Conservation (phyloP, 2,113 vertebrate species). For the Tragelaphus buxtoni region DNA sequence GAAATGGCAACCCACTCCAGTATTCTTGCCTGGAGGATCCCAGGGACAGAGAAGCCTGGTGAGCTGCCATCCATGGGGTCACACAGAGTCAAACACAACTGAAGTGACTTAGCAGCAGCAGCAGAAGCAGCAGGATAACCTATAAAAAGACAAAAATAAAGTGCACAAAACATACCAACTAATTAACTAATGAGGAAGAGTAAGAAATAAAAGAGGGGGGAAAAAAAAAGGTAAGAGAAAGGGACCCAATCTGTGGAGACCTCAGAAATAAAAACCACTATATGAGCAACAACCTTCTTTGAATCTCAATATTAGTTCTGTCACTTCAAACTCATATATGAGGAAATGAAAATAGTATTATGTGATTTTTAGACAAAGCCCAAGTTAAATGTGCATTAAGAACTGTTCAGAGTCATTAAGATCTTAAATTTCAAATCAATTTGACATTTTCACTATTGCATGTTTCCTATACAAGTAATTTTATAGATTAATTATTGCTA, state of each 20-base stretch:
- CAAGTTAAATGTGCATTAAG: background rate
- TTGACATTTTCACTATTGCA: background rate
- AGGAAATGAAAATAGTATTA: background rate
- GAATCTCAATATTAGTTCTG: background rate
- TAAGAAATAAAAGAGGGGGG: background rate
- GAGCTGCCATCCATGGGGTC: background rate
- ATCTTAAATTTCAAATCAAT: background rate
- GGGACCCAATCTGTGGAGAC: background rate
- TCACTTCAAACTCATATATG: background rate
- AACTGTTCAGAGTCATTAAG: background rate
- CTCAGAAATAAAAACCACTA: background rate
- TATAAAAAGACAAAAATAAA: background rate
- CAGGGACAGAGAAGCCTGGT: background rate
- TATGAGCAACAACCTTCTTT: background rate
- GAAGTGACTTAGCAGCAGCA: background rate
- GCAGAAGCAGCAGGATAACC: background rate
- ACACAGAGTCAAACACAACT: rapidly evolving
- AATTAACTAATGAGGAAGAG: background rate
- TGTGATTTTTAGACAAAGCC: background rate
- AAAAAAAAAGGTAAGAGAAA: background rate
- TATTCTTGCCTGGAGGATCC: background rate
- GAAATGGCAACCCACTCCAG: background rate
- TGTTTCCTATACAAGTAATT: background rate
- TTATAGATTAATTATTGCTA: background rate
- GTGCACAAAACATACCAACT: background rate